Evolutionary conservation across 2,797 vertebrate genomes (phyloP), one percentile per base, ranked within the genome.

Genomic region (Erpetoichthys calabaricus): DNA sequence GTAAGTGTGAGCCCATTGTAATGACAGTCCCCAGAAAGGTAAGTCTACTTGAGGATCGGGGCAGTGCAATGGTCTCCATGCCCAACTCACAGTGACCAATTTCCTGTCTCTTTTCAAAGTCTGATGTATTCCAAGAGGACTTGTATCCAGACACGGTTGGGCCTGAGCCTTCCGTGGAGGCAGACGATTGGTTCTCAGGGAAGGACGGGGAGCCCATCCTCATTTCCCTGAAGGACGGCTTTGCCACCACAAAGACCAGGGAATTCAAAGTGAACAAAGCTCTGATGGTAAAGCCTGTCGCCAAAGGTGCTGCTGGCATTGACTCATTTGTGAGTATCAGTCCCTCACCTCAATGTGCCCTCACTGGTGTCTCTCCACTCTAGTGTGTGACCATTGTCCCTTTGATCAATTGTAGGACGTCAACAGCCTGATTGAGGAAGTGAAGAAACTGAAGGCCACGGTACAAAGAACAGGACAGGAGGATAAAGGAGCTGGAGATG

Each of bases 1-100:
- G 89, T 64, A 90, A 85, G 57, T 94, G 91, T 72, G 91, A 94
- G 57, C 91, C 91, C 46, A 77, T 92, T 4, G 83, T 84, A 51
- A 94, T 92, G 90, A 94, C 90, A 0, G 91, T 94, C 59, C 91
- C 91, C 42, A 83, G 91, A 45, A 94, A 94, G 88, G 91, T 94
- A 72, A 75, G 3, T n/a, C 6, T 3, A 8, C 60, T 6, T 44
- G 69, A 60, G 5, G 25, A 25, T 9, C 5, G 4, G 44, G 4
- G 41, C 8, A 7, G 45, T 47, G 1, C 5, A 51, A 50, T 57
- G 44, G 3, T 50, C 10, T n/a, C 43, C 6, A 25, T 7, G 6
- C 56, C 43, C 5, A 4, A 7, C 10, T 5, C 45, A 5, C 44
- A 25, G 6, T 8, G 45, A 7, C 6, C 6, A 5, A 3, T 2